Evolutionary conservation across 1,140 invertebrate genomes (phyloP), one percentile per base, ranked within the genome.

Genomic region (Heliothis virescens): DNA sequence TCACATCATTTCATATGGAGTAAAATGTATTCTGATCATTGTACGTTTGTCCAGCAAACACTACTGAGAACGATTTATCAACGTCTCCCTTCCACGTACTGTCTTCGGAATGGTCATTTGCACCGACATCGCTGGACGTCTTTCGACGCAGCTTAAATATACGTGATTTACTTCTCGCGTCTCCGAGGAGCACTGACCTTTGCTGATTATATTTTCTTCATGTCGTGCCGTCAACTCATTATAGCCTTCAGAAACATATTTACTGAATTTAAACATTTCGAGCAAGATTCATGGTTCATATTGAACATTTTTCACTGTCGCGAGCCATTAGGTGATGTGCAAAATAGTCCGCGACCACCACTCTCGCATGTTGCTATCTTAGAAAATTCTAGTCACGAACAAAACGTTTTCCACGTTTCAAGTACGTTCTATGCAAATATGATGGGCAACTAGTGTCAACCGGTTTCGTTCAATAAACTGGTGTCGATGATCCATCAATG

Each of bases 401-500:
- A 16, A 62, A 75, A 62, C 55, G 57, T 71, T 79, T 59, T 67
- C 60, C 59, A 75, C 69, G 67, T 74, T 67, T 82, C 76, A 79
- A 75, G 74, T 81, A 55, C 71, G 81, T 60, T 47, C 74, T 83
- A 80, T 81, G 82, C 79, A 81, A 81, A 83, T 83, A 83, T 77
- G 79, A 79, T 47, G 59, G 50, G 59, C 47, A 47, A 52, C 78
- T 75, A 75, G 60, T 78, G 74, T 71, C 78, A 75, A 75, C 72
- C 81, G 67, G 75, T 79, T 79, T 60, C 41, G 34, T 74, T 76
- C 65, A 75, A 75, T 62, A 75, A 75, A 75, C 80, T 55, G 76
- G 74, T 80, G 80, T 80, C 79, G 80, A 82, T 83, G 78, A 85
- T 85, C 78, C 75, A 85, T 85, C 84, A 85, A 80, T 80, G 82